Percentiles rank a stretch among this genome's conserved stretches.
Evolutionary conservation across 2,113 vertebrate genomes (phyloP).

Genomic region (Cryptotis parvus): DNA sequence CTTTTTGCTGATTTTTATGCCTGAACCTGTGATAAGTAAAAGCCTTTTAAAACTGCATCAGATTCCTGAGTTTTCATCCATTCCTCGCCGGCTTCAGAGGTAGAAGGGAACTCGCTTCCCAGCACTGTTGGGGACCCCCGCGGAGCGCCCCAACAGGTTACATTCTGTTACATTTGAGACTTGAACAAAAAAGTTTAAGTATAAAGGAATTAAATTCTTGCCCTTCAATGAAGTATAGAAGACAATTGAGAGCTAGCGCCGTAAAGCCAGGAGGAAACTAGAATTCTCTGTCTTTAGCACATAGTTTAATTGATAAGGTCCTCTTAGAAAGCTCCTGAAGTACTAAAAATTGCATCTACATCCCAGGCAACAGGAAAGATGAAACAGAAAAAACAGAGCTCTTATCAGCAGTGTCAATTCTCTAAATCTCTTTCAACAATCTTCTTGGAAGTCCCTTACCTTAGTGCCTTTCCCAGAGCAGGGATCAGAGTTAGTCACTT

Average conservation of each 20-base stretch:
- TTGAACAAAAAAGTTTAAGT: not conserved
- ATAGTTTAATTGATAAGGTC: not conserved
- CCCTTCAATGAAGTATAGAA: not conserved
- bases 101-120: no score
- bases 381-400: not conserved
- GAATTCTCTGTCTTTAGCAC: not conserved
- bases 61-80: no score
- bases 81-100: no score
- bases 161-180: not conserved
- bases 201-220: not conserved
- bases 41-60: no score
- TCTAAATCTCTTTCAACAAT: not conserved
- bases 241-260: not conserved
- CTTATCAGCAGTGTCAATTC: not conserved
- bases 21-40: no score
- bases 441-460: not conserved
- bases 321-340: constrained; percentile 21
- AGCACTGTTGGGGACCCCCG: no score
- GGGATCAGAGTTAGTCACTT: not conserved
- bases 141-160: no score
- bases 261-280: not conserved
- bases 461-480: not conserved
- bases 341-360: not conserved
- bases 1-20: no score
- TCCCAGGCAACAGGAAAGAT: not conserved